Conservation (phyloP, 2,888 invertebrate species). For the Stenodera caucasica region DNA sequence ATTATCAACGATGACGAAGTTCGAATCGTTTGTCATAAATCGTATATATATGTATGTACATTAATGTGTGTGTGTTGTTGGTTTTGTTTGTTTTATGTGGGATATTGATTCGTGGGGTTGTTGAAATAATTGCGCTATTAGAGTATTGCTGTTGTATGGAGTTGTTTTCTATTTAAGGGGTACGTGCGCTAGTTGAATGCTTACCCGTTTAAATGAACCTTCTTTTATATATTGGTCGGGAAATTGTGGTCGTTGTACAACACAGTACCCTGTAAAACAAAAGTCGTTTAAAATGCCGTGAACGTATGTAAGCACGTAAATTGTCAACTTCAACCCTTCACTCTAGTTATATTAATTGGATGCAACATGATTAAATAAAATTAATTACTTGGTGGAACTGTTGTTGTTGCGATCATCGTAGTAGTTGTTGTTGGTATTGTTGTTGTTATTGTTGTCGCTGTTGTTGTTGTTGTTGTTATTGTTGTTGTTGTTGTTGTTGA, state of each 20-base stretch:
- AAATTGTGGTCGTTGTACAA: conserved; percentile 80
- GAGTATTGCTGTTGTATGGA: conserved; percentile 1
- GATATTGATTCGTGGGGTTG: conserved; percentile 6
- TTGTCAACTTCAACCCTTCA: conserved; percentile 11
- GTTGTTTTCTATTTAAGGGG: conserved; percentile 12
- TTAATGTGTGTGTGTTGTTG: neutral
- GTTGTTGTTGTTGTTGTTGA: conserved; percentile 52
- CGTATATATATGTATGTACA: no score
- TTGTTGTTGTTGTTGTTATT: conserved; percentile 51
- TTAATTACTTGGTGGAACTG: conserved; percentile 61
- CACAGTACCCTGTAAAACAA: conserved; percentile 70
- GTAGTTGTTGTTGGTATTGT: conserved; percentile 63
- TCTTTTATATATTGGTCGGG: conserved; percentile 83
- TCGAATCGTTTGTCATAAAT: neutral
- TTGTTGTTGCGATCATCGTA: conserved; percentile 62
- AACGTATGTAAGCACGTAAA: conserved; percentile 11
- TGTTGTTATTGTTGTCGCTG: conserved; percentile 52
- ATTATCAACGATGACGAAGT: conserved; percentile 1
- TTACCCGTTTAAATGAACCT: conserved; percentile 83
- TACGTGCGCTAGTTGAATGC: conserved; percentile 43
- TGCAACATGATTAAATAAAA: conserved; percentile 20
- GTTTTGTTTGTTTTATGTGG: conserved; percentile 6
- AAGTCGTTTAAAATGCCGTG: conserved; percentile 22
- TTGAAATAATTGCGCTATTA: conserved; percentile 8
- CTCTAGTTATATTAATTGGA: conserved; percentile 24